Base-by-base conservation (phyloP, 2,797 vertebrate genomes). In the Sardinella longiceps region DNA sequence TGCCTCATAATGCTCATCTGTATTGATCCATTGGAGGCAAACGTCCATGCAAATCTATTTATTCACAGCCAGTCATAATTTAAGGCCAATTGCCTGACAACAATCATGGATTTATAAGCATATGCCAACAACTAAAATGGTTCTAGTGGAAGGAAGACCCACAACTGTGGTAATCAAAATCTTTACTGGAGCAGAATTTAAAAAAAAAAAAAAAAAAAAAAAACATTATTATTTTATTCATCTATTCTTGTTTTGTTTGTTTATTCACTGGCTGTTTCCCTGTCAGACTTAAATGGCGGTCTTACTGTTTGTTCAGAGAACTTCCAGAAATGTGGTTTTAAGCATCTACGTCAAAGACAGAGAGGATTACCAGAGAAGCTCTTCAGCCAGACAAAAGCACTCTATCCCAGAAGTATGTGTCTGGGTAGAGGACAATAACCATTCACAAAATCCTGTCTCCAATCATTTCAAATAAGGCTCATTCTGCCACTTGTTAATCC, bases 1-100 rank as follows among this genome's bases (percentile, higher is more conserved):
- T 70, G 30, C 37, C 23, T 18, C 18, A n/a, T 23, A 77, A 1
- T 43, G 70, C 70, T 77, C 66, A 74, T 74, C 37, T 77, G 33
- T 77, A 77, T 77, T 77, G 70, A 77, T 77, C 70, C 30, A 33
- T 43, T 43, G 25, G 37, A 10, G 70, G 37, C 70, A 77, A 23
- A 39, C 66, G 20, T 74, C 66, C 66, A 74, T 74, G 66, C 0
- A 74, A 74, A 74, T 74, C 30, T 33, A 74, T 74, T 37, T 74
- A 37, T 33, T 37, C 30, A 74, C 66, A 74, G 66, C 30, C 66
- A 37, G 30, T 18, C 30, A 5, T 15, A 33, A 74, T 18, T 20
- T 74, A 74, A 74, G 66, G 66, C 30, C 66, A 74, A 33, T 20
- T 37, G 30, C 30, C 30, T 37, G 14, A 37, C 30, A 74, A 37